A percentile compares a stretch with the other conserved stretches of the same genome.
These are phyloP conservation scores for Tenrec ecaudatus DNA, from an alignment of 2,113 vertebrate species.

Conservation along the genomic window DNA sequence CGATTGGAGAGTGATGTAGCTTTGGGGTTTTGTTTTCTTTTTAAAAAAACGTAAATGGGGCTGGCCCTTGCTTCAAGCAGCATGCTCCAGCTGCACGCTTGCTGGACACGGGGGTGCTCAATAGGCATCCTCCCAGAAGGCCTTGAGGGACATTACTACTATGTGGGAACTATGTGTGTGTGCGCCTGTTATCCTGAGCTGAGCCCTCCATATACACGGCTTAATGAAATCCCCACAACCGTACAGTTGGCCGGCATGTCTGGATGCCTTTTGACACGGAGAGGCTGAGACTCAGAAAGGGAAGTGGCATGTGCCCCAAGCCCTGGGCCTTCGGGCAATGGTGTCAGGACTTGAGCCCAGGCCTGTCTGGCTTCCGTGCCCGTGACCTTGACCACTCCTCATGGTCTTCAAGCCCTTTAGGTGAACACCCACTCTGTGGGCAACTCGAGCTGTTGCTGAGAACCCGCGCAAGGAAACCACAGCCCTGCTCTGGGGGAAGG, in stretches of 20 bases:
- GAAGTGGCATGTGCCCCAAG: neutral
- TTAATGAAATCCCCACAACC: neutral
- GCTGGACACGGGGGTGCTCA: neutral
- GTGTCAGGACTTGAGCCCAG: neutral
- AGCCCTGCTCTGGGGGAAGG: neutral
- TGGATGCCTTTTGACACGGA: neutral
- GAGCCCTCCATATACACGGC: neutral
- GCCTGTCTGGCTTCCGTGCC: neutral
- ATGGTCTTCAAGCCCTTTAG: neutral
- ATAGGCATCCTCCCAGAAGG: no score
- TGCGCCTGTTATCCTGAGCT: neutral
- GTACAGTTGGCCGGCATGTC: neutral
- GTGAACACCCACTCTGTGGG: neutral
- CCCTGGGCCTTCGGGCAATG: neutral
- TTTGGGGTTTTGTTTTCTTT: neutral
- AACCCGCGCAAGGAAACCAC: neutral
- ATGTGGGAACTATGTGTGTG: neutral
- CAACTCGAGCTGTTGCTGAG: neutral
- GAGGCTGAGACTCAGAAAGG: neutral
- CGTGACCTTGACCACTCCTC: neutral
- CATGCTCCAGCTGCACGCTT: neutral
- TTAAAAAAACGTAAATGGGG: no score
- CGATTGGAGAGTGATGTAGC: neutral
- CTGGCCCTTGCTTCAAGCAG: neutral
- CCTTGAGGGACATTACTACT: neutral